Conservation (phyloP, 1,140 invertebrate species). For the Hycleus phaleratus region DNA sequence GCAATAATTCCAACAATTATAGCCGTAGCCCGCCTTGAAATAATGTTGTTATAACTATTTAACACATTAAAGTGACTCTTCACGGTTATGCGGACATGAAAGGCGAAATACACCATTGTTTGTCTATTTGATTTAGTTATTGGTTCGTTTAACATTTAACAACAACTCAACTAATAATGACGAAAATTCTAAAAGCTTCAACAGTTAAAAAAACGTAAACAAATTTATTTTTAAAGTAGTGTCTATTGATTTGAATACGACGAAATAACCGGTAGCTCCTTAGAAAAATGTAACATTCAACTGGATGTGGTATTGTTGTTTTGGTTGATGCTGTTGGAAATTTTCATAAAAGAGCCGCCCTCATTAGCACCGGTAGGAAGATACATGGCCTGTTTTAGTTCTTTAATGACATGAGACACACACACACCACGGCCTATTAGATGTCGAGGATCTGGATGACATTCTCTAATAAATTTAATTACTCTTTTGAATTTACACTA, state of each 20-base stretch:
- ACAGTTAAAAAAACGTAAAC: constrained; percentile 10
- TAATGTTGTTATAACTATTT: constrained; percentile 8
- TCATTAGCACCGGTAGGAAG: constrained; percentile 20
- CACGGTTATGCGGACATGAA: constrained; percentile 1
- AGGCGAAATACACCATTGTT: constrained; percentile 1
- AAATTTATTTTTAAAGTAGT: neutral
- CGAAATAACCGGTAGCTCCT: neutral
- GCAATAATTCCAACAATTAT: too few species aligned
- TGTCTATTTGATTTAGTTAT: constrained; percentile 10
- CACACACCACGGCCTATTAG: constrained; percentile 22
- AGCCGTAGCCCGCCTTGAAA: neutral
- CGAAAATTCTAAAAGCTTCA: constrained; percentile 7
- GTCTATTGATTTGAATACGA: too few species aligned
- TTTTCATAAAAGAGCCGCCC: constrained; percentile 18
- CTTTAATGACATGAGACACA: constrained; percentile 22
- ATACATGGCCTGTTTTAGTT: constrained; percentile 22
- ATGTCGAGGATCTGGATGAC: constrained; percentile 17
- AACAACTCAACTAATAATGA: constrained; percentile 1
- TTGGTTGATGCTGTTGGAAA: neutral
- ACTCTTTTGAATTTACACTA: constrained; percentile 22
- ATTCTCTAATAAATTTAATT: constrained; percentile 28
- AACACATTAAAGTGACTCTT: constrained; percentile 12
- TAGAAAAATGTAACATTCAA: constrained; percentile 6
- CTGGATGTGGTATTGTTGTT: too few species aligned
- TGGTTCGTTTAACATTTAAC: constrained; percentile 5